Percentiles rank a stretch among this genome's conserved stretches.
Evolutionary conservation across 92 coral and sea anemone genomes (phyloP).

Genomic region (Bergia puertoricense): DNA sequence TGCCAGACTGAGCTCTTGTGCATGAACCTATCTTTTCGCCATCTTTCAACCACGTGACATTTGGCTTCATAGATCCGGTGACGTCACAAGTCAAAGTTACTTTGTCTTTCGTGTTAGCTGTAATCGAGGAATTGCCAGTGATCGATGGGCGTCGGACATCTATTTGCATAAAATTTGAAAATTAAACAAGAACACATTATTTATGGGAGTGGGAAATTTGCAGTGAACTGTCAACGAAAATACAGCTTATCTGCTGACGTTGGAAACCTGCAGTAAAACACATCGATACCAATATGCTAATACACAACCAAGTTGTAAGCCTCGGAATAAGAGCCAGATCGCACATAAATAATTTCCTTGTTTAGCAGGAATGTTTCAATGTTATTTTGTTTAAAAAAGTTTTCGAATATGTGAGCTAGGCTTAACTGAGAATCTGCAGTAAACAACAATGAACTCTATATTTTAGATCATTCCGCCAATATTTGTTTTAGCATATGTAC

Average conservation of each 20-base stretch:
- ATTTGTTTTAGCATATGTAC: not conserved
- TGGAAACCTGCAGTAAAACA: no score
- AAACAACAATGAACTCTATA: not conserved
- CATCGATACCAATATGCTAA: not conserved
- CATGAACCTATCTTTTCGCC: slow-evolving; percentile 48
- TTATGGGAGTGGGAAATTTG: not conserved
- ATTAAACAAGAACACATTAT: not conserved
- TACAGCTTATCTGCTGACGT: no score
- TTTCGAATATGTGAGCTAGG: no score
- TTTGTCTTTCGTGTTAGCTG: slow-evolving; percentile 1
- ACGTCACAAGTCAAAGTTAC: slow-evolving; percentile 47
- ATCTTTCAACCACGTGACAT: slow-evolving; percentile 55
- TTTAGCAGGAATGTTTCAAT: no score
- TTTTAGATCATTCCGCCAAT: no score
- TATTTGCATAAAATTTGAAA: not conserved
- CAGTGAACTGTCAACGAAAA: no score
- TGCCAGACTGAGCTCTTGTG: slow-evolving; percentile 46
- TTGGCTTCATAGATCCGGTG: slow-evolving; percentile 73
- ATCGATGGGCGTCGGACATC: slow-evolving; percentile 10
- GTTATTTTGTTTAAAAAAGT: no score
- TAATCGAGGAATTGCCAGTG: slow-evolving; percentile 16
- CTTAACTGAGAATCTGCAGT: not conserved
- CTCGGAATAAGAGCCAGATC: no score
- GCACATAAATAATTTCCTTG: no score
- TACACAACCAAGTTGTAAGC: not conserved